Evolutionary conservation across 2,797 vertebrate species (phyloP).

Genomic region (Acestrorhynchus altus): DNA sequence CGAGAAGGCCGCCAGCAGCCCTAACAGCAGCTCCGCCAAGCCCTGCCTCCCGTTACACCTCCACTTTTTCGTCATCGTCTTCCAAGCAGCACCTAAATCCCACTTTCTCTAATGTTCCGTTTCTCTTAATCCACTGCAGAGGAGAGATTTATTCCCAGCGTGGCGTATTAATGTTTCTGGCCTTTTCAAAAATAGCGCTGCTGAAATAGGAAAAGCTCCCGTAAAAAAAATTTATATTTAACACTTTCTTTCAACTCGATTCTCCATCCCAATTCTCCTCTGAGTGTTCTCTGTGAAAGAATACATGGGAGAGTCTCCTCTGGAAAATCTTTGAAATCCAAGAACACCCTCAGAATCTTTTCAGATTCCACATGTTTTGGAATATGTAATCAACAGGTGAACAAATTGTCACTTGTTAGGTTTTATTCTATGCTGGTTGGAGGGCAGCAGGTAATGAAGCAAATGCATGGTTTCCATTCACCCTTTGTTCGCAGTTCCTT

Average conservation of each 20-base stretch:
- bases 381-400: constrained; percentile 25
- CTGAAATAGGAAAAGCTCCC: constrained; percentile 47
- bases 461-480: constrained; percentile 58
- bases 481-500: constrained; percentile 55
- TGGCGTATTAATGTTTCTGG: constrained; percentile 52
- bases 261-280: constrained; percentile 73
- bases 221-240: constrained; percentile 52
- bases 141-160: constrained; percentile 56
- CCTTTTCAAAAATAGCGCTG: constrained; percentile 58
- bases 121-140: constrained; percentile 64
- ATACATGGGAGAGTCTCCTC: constrained; percentile 51
- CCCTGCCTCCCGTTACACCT: constrained; percentile 62
- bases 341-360: constrained; percentile 47
- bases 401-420: constrained; percentile 27
- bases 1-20: constrained; percentile 67
- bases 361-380: constrained; percentile 50
- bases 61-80: constrained; percentile 70
- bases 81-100: constrained; percentile 57
- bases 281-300: constrained; percentile 70
- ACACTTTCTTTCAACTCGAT: constrained; percentile 66
- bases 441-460: constrained; percentile 61
- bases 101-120: constrained; percentile 56
- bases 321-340: constrained; percentile 38
- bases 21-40: constrained; percentile 68
- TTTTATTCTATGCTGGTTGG: constrained; percentile 57